Percentiles rank a stretch among this genome's conserved stretches.
phyloP scores from a whole-genome alignment of 1,140 invertebrate species.

The Xylocopa sonorina region DNA sequence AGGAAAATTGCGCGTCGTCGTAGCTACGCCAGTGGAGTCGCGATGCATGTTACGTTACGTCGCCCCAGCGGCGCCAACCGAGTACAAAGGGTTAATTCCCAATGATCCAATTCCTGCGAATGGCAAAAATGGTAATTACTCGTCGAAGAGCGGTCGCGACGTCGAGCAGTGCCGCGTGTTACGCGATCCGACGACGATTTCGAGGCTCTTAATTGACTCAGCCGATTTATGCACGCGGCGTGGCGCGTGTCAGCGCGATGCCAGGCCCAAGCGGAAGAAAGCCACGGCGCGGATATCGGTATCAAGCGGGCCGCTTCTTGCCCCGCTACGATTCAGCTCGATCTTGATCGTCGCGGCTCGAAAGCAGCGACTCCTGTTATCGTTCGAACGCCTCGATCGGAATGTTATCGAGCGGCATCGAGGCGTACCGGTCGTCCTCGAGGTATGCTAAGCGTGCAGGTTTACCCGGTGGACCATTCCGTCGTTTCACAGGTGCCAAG shows the following conservation, averaged over 20 bases:
- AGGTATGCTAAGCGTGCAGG: neutral
- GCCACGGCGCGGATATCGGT: constrained; percentile 8
- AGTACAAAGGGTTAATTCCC: no score
- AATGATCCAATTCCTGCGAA: no score
- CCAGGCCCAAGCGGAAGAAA: constrained; percentile 12
- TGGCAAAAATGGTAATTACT: no score
- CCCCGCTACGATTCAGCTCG: constrained; percentile 16
- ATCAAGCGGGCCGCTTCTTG: constrained; percentile 3
- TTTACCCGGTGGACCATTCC: constrained; percentile 33
- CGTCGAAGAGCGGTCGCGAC: no score
- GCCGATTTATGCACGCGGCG: constrained; percentile 29
- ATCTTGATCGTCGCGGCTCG: constrained; percentile 27
- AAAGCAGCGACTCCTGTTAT: constrained; percentile 2
- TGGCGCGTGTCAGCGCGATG: constrained; percentile 5
- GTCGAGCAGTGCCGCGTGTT: neutral
- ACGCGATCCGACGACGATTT: constrained; percentile 18
- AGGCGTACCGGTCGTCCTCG: neutral
- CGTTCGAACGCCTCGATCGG: neutral
- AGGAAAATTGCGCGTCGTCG: no score
- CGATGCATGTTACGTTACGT: no score
- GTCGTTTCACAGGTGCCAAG: constrained; percentile 52
- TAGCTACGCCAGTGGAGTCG: no score
- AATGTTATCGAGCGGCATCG: no score
- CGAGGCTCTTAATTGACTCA: constrained; percentile 29
- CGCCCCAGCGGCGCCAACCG: no score